These are phyloP conservation scores for Xerus rutilus DNA, from an alignment of 2,797 vertebrate genomes.

Conservation along the genomic window DNA sequence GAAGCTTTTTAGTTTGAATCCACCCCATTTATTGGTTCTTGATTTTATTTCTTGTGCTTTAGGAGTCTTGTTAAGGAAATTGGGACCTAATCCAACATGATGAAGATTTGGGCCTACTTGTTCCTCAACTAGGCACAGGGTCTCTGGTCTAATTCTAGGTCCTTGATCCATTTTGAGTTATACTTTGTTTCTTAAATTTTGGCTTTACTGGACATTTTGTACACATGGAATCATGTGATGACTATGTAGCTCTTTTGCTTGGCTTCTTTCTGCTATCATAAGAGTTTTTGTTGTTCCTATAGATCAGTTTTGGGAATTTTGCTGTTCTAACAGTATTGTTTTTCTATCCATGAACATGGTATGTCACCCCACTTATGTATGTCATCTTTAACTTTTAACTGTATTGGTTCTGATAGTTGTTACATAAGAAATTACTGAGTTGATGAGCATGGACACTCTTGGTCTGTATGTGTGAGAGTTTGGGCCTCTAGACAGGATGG, in stretches of 20 bases:
- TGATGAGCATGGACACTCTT: slow-evolving; percentile 38
- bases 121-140: too few species aligned
- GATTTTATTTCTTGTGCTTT: too few species aligned
- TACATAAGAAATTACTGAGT: slow-evolving; percentile 44
- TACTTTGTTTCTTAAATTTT: too few species aligned
- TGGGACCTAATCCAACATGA: too few species aligned
- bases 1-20: too few species aligned
- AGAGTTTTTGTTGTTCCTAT: not conserved
- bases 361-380: not conserved
- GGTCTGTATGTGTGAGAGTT: not conserved
- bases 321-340: not conserved
- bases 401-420: not conserved
- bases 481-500: not conserved
- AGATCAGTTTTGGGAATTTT: not conserved
- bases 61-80: too few species aligned
- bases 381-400: not conserved
- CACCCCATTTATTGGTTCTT: too few species aligned
- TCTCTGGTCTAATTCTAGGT: too few species aligned
- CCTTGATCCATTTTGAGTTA: too few species aligned
- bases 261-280: not conserved
- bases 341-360: not conserved
- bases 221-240: not conserved
- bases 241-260: not conserved
- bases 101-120: too few species aligned
- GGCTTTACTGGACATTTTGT: too few species aligned